Evolutionary conservation across 2,888 invertebrate genomes (phyloP), one percentile per base, ranked within the genome.

Genomic region (Agrilus cyanescens): DNA sequence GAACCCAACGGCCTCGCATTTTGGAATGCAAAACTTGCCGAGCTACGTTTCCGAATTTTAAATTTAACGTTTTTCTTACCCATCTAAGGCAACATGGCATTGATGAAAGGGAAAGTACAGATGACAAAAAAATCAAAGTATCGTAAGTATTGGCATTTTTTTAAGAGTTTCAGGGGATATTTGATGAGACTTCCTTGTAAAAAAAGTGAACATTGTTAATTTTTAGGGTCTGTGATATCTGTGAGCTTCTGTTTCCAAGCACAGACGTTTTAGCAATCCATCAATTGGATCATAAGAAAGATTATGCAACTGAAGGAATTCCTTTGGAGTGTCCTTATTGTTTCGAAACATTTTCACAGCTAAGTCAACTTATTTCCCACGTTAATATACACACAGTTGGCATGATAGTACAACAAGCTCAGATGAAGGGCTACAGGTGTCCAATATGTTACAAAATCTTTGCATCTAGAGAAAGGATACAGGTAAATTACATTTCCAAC

Each of bases 391-490:
- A 54, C 18, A 36, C 46, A 1, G 44, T 42, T 10, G 57, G 58
- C 32, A 41, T 40, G 25, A 45, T 46, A 16, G 40, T 46, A 8
- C 50, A 53, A 32, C 47, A 51, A 2, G 54, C 58, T 32, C n/a
- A 35, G 8, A 37, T 44, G 39, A 44, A 33, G 29, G 56, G 70
- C 4, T 70, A 70, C 55, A 80, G 79, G 56, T 83, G 82, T 61
- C 68, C 71, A 2, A 63, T 74, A 53, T 83, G 82, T 57, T 76
- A 76, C 55, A 82, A 80, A 60, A 66, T 73, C 25, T 82, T 82
- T 61, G 70, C 75, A 2, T 71, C 75, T 5, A 69, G 73, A 48
- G 78, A 80, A 40, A 67, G 80, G 43, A 65, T 82, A 8, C 68
- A 70, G 58, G 71, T 71, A 56, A 56, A 18, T 5, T 18, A 18